These are phyloP conservation scores for Sceliomorpha sp. DNA, from an alignment of 2,888 invertebrate genomes.

Conservation along the genomic window DNA sequence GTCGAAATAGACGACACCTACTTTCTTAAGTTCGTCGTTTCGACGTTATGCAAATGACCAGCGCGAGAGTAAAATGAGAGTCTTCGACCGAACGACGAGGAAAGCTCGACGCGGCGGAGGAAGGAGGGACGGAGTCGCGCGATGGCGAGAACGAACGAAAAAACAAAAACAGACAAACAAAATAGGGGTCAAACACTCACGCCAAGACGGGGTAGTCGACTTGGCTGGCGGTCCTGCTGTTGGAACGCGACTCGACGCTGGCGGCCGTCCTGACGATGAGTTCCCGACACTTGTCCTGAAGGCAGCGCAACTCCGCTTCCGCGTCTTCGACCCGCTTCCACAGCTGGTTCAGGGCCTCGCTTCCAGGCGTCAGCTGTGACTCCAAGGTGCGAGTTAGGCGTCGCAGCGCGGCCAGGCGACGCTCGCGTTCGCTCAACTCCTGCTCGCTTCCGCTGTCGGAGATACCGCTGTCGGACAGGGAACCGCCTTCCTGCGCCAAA, in stretches of 20 bases:
- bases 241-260: slow-evolving; percentile 76
- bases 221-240: slow-evolving; percentile 46
- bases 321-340: slow-evolving; percentile 87
- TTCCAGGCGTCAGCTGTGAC: slow-evolving; percentile 85
- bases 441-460: slow-evolving; percentile 88
- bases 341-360: slow-evolving; percentile 85
- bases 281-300: slow-evolving; percentile 87
- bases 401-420: slow-evolving; percentile 85
- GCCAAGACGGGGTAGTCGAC: slow-evolving; percentile 57
- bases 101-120: slow-evolving; percentile 3
- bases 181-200: slow-evolving; percentile 62
- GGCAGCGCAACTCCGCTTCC: slow-evolving; percentile 85
- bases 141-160: too few relatives aligned
- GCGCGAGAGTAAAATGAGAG: slow-evolving; percentile 31
- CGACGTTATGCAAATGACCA: slow-evolving; percentile 71
- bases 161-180: slow-evolving; percentile 10
- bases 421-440: slow-evolving; percentile 85
- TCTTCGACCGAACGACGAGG: slow-evolving; percentile 7
- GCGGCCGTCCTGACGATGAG: slow-evolving; percentile 83
- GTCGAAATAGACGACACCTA: slow-evolving; percentile 65
- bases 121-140: too few relatives aligned
- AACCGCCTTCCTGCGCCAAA: slow-evolving; percentile 82
- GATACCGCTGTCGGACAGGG: slow-evolving; percentile 90
- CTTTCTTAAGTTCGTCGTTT: slow-evolving; percentile 69
- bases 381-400: slow-evolving; percentile 86